phyloP scores from a whole-genome alignment of 2,797 vertebrate genomes.

The Enteromius fasciolatus region DNA sequence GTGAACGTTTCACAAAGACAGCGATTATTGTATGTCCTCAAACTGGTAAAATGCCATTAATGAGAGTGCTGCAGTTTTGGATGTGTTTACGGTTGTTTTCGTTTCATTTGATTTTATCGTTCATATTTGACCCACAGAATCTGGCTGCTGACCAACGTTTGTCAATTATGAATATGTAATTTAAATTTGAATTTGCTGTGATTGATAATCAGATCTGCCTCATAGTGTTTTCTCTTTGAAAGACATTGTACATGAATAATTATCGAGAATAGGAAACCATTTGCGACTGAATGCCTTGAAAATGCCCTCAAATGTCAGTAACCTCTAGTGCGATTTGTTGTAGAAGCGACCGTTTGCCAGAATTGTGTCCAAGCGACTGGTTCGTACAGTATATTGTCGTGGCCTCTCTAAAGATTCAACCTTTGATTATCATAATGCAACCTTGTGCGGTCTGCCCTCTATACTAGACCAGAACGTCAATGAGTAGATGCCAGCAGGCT shows the following conservation, averaged over 20 bases:
- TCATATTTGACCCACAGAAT: constrained; percentile 9
- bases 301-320: constrained; percentile 6
- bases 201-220: constrained; percentile 7
- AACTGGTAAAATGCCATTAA: constrained; percentile 27
- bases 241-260: background rate
- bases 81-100: background rate
- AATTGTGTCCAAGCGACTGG: constrained; percentile 14
- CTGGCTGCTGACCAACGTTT: constrained; percentile 10
- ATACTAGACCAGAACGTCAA: constrained; percentile 62
- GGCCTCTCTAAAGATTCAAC: constrained; percentile 30
- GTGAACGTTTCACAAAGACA: background rate
- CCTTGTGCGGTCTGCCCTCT: constrained; percentile 57
- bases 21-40: constrained; percentile 17
- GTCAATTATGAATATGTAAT: constrained; percentile 8
- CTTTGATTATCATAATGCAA: constrained; percentile 55
- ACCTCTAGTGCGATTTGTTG: background rate
- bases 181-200: constrained; percentile 11
- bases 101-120: constrained; percentile 10
- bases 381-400: background rate
- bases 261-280: constrained; percentile 24
- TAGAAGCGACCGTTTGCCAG: background rate
- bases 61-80: background rate
- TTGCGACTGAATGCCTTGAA: background rate
- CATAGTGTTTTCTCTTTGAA: constrained; percentile 8
- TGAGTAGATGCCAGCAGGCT: constrained; percentile 64